Percentiles rank a stretch among this genome's conserved stretches.
These are phyloP conservation scores for Parauchenoglanis punctatus DNA, from an alignment of 2,797 vertebrate species.

Conservation along the genomic window DNA sequence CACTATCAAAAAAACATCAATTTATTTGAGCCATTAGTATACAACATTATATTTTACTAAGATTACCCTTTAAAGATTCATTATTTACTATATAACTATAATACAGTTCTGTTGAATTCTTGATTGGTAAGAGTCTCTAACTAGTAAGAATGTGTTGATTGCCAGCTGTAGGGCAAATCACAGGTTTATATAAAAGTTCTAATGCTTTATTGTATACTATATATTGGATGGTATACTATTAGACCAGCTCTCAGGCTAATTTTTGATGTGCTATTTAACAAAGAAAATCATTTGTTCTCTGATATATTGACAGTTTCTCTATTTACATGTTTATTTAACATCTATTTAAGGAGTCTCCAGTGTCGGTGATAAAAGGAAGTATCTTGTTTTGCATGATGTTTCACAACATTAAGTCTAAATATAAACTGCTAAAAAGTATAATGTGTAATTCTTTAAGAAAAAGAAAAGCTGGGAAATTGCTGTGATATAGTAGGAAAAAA, in stretches of 20 bases:
- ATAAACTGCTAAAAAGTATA: background rate
- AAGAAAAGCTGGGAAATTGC: background rate
- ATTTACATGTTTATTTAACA: background rate
- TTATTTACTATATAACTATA: background rate
- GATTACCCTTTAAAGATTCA: background rate
- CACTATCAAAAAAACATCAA: background rate
- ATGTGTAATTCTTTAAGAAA: background rate
- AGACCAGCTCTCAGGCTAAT: background rate
- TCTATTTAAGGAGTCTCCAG: background rate
- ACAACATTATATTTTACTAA: background rate
- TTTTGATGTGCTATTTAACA: background rate
- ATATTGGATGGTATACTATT: background rate
- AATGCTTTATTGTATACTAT: background rate
- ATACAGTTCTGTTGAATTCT: background rate
- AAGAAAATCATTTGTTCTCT: background rate
- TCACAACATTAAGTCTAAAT: background rate
- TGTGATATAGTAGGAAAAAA: background rate
- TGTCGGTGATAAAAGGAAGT: background rate
- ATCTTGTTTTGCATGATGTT: background rate
- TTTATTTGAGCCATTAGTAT: conserved; percentile 16
- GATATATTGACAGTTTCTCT: background rate
- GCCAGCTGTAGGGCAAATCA: background rate
- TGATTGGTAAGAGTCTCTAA: background rate
- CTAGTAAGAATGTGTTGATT: background rate
- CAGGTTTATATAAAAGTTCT: background rate